phyloP scores from a whole-genome alignment of 2,797 vertebrate genomes.

The Syngnathus acus region DNA sequence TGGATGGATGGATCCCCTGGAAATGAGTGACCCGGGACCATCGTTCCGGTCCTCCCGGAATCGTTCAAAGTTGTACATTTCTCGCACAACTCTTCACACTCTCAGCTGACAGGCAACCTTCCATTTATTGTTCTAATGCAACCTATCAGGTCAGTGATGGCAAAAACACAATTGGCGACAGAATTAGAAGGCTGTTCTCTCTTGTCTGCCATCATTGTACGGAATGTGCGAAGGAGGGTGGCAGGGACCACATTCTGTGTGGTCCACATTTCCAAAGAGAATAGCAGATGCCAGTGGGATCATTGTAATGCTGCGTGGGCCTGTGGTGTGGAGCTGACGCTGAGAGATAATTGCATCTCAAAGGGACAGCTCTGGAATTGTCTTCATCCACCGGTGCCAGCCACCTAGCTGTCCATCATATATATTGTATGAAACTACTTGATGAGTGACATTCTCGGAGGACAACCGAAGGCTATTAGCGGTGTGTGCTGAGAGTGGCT shows the following conservation, averaged over 20 bases:
- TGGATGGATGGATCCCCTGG: too few species aligned
- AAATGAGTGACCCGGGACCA: too few species aligned
- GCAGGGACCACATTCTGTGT: conserved; percentile 22
- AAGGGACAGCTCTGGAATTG: conserved; percentile 53
- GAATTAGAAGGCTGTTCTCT: not conserved
- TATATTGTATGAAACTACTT: conserved; percentile 13
- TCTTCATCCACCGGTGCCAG: conserved; percentile 54
- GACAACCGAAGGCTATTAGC: conserved; percentile 59
- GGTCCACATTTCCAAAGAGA: conserved; percentile 12
- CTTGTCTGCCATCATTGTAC: not conserved
- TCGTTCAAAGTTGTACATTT: too few species aligned
- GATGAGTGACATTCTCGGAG: conserved; percentile 42
- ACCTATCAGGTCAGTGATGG: not conserved
- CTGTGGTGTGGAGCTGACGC: conserved; percentile 56
- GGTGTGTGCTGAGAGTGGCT: conserved; percentile 51
- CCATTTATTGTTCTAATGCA: too few species aligned
- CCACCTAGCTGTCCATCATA: conserved; percentile 59
- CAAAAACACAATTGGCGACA: not conserved
- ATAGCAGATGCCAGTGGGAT: conserved; percentile 43
- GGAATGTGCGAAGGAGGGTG: conserved; percentile 17
- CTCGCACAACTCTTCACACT: too few species aligned
- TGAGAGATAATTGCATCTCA: conserved; percentile 59
- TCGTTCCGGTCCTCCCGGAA: too few species aligned
- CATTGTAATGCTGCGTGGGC: conserved; percentile 49
- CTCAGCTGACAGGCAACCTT: too few species aligned